Conservation (phyloP, 2,113 vertebrate genomes). For the Myanophis thanlyinensis region DNA sequence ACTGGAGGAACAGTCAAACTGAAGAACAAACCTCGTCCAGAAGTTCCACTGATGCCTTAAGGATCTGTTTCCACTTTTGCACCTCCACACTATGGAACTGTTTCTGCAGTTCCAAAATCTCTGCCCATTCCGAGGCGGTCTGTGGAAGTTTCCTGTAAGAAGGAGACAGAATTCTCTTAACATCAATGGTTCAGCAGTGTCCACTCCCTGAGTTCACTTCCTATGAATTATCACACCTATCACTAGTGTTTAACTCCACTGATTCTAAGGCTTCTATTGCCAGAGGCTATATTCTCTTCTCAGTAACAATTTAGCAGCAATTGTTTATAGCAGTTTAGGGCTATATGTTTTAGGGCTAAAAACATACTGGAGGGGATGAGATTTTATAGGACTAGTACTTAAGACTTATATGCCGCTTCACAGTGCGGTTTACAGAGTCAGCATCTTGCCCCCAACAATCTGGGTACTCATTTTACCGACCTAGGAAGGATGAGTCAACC, state of each 20-base stretch:
- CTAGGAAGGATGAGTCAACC: no score
- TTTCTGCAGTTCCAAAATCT: slow-evolving; percentile 86
- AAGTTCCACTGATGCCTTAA: slow-evolving; percentile 83
- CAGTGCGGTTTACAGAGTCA: no score
- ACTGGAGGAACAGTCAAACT: background rate
- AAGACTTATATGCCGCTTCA: no score
- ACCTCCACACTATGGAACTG: slow-evolving; percentile 86
- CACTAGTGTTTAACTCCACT: background rate
- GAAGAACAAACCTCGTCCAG: slow-evolving; percentile 80
- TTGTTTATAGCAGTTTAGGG: background rate
- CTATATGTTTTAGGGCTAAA: background rate
- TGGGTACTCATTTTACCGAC: no score
- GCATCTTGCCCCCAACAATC: no score
- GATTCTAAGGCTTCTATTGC: background rate
- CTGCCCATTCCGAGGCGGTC: slow-evolving; percentile 84
- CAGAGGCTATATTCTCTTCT: background rate
- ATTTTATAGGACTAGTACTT: background rate
- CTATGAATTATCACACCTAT: background rate
- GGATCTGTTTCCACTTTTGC: slow-evolving; percentile 86
- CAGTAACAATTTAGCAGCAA: no score
- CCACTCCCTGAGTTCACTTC: slow-evolving; percentile 41
- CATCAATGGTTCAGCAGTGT: background rate
- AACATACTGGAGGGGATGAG: background rate
- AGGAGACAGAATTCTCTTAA: background rate
- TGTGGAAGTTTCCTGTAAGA: slow-evolving; percentile 79